Evolutionary conservation across 2,888 invertebrate species (phyloP).

Genomic region (Hemaris fuciformis): DNA sequence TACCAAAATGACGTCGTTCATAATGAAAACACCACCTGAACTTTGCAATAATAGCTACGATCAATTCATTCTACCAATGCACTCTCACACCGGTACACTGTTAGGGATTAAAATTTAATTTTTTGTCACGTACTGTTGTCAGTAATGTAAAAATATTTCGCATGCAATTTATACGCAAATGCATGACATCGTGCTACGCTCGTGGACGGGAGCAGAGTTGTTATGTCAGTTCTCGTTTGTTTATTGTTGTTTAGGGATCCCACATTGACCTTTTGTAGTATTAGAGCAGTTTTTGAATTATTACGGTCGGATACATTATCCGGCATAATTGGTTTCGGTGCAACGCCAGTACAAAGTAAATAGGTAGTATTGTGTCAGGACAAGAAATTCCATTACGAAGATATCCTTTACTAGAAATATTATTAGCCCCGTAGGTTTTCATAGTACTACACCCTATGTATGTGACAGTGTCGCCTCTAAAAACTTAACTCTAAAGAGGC

Average conservation of each 20-base stretch:
- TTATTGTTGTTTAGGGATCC: background rate
- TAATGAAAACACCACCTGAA: no score
- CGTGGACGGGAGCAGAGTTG: background rate
- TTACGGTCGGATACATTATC: no score
- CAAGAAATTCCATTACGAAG: no score
- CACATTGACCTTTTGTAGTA: background rate
- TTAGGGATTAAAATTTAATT: background rate
- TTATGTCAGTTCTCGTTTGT: background rate
- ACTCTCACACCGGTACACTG: background rate
- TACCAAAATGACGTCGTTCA: no score
- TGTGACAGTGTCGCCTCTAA: no score
- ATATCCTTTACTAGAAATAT: no score
- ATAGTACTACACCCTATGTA: no score
- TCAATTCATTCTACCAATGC: background rate
- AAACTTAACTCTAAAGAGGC: no score
- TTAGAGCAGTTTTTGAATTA: background rate
- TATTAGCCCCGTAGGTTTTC: no score
- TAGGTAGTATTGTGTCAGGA: no score
- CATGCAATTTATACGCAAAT: background rate
- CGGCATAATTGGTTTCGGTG: no score
- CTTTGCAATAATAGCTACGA: background rate
- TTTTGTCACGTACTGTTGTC: background rate
- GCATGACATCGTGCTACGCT: background rate
- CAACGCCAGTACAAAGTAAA: no score
- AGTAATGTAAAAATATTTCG: background rate